Evolutionary conservation across 2,113 vertebrate genomes (phyloP), one percentile per base, ranked within the genome.

Genomic region (Morone saxatilis): DNA sequence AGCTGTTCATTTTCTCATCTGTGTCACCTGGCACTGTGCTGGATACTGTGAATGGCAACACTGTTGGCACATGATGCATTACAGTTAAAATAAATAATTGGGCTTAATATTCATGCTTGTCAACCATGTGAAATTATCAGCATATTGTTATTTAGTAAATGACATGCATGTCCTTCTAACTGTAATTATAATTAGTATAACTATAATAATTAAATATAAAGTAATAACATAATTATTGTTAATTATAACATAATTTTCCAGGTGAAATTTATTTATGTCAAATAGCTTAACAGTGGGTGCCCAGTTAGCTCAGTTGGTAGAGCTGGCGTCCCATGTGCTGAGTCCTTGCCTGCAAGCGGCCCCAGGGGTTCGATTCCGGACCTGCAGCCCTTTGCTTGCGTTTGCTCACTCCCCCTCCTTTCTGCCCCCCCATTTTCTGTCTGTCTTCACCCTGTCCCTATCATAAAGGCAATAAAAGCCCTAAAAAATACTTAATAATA

Each of bases 21-120:
- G 53, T 66, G 14, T 83, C 66, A 81, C n/a, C 67, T 69, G 60
- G 48, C 76, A 54, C 63, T 76, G 57, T 66, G 77, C 62, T 65
- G 56, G 5, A 36, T 3, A n/a, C 14, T 48, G n/a, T 43, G 53
- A 56, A 80, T 14, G 68, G 54, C 43, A 82, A 53, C 50, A 56
- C 67, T 71, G 66, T 53, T 71, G 56, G 57, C 22, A 63, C 51
- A 83, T 75, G 69, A 86, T 76, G 72, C 54, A 70, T 86, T 70
- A 20, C 47, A 69, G 53, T 78, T 62, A 36, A 78, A 71, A 76
- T 81, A 54, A 81, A 79, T 78, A 17, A 71, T 22, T 36, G 9
- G 16, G 54, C 38, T 60, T 80, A 76, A 78, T 80, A 43, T 74
- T 85, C 53, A 83, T 16, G 63, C 48, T 66, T 77, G 67, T 85